Conservation (phyloP, 2,797 vertebrate species). For the Sardinella longiceps region DNA sequence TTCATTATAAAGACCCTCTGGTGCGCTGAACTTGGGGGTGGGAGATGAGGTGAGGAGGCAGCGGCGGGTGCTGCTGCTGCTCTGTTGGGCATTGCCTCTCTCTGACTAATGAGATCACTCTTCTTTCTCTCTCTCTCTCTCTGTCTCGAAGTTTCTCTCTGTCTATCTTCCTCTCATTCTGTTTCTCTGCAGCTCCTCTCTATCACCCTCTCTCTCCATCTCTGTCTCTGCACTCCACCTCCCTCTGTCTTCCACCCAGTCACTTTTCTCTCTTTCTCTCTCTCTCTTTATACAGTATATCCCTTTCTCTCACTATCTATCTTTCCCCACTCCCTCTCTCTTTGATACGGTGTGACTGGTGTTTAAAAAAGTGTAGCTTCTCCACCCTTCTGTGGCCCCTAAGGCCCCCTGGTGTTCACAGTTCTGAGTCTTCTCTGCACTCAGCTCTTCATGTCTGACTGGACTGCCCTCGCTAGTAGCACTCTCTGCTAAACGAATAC, state of each 20-base stretch:
- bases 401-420: background rate
- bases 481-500: too few relatives aligned
- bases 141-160: background rate
- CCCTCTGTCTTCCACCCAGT: background rate
- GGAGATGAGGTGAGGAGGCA: background rate
- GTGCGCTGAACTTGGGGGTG: background rate
- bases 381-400: background rate
- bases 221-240: background rate
- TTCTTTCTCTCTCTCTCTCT: background rate
- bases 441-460: too few relatives aligned
- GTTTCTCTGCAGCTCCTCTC: background rate
- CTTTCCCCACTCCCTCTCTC: background rate
- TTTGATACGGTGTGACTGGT: background rate
- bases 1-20: background rate
- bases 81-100: background rate
- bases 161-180: background rate
- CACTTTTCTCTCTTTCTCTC: background rate
- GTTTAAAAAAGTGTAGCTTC: background rate
- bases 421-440: too few relatives aligned
- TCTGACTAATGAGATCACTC: conserved; percentile 8
- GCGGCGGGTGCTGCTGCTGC: background rate
- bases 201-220: background rate
- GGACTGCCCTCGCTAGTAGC: too few relatives aligned
- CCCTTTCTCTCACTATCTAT: background rate
- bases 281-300: background rate